phyloP scores from a whole-genome alignment of 2,797 vertebrate genomes.

The Sebastiscus tertius region DNA sequence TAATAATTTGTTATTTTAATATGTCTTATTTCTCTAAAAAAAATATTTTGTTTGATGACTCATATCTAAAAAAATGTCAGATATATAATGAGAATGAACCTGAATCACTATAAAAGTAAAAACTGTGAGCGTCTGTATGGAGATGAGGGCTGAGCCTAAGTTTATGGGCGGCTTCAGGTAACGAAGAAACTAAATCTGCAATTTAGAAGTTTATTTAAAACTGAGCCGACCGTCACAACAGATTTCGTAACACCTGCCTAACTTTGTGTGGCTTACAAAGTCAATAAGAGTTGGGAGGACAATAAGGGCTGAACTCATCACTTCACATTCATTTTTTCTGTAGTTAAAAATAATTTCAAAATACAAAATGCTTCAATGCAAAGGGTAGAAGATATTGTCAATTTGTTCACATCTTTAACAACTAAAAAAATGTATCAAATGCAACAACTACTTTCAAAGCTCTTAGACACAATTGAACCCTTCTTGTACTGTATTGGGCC shows the following conservation, averaged over 20 bases:
- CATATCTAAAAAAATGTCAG: neutral
- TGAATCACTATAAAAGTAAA: neutral
- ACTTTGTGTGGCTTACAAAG: neutral
- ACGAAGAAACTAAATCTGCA: neutral
- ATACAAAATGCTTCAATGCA: neutral
- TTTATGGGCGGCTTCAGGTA: neutral
- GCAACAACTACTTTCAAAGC: no score
- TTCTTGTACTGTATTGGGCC: accelerated
- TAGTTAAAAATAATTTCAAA: neutral
- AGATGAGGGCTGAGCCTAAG: neutral
- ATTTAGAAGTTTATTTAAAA: neutral
- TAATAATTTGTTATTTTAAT: neutral
- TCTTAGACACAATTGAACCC: no score
- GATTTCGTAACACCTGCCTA: neutral
- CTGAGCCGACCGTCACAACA: neutral
- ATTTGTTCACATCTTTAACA: neutral
- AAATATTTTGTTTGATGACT: neutral
- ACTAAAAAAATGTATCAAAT: neutral
- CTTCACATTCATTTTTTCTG: neutral
- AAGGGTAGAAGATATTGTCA: neutral
- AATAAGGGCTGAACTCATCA: neutral
- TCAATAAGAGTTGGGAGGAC: neutral
- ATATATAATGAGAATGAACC: neutral
- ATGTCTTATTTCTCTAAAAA: neutral
- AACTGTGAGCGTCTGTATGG: neutral